Conservation (phyloP, 2,888 invertebrate species). For the Gisinianus flammeolus region DNA sequence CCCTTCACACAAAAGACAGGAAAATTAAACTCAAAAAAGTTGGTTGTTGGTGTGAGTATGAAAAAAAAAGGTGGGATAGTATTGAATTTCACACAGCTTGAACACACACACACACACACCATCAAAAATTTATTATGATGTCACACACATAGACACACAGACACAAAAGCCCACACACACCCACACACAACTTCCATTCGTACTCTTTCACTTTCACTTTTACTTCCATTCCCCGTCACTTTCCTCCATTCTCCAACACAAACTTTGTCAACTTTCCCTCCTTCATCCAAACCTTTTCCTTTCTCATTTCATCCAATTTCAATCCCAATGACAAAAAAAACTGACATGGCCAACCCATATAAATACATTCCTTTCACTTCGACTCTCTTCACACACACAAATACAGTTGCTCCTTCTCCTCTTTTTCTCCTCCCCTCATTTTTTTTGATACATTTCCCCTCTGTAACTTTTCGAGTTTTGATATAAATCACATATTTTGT, state of each 20-base stretch:
- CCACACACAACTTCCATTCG: not conserved
- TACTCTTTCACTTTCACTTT: not conserved
- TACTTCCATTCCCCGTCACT: not conserved
- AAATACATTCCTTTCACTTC: too few species aligned
- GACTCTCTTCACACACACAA: too few species aligned
- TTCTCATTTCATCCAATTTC: too few species aligned
- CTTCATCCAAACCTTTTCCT: not conserved
- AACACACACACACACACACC: not conserved
- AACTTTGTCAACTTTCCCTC: too few species aligned
- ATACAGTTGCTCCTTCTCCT: too few species aligned
- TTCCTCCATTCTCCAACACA: not conserved
- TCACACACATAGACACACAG: not conserved
- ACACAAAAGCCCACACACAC: not conserved
- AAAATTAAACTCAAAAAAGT: not conserved
- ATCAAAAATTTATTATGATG: not conserved
- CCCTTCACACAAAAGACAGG: too few species aligned
- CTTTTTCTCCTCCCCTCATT: too few species aligned
- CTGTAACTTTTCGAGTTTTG: too few species aligned
- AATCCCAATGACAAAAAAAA: too few species aligned
- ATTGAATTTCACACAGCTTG: not conserved
- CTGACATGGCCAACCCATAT: too few species aligned
- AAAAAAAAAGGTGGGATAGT: not conserved
- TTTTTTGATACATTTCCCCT: too few species aligned
- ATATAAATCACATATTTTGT: too few species aligned
- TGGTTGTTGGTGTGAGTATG: not conserved